Evolutionary conservation across 2,113 vertebrate genomes (phyloP).

Genomic region (Cinclus cinclus): DNA sequence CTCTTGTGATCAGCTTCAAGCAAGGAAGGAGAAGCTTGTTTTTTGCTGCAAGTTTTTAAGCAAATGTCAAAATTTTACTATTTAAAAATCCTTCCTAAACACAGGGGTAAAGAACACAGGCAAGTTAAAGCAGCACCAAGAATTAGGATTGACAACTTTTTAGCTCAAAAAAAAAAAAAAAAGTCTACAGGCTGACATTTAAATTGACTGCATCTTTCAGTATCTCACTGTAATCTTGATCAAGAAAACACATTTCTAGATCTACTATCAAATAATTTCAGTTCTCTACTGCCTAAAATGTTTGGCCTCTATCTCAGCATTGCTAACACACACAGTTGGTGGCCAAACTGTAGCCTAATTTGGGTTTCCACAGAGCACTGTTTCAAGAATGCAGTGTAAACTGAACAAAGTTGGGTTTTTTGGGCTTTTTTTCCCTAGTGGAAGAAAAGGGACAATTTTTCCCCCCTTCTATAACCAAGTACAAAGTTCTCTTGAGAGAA

Average conservation of each 20-base stretch:
- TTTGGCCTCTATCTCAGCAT: background rate
- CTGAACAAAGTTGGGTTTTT: background rate
- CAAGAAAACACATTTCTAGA: background rate
- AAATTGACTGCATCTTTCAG: background rate
- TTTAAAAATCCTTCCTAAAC: conserved; percentile 5
- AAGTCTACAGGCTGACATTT: background rate
- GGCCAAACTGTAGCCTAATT: background rate
- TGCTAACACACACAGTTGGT: background rate
- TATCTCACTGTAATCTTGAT: background rate
- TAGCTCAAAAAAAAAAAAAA: background rate
- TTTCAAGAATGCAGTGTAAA: background rate
- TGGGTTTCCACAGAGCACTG: background rate
- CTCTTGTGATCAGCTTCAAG: background rate
- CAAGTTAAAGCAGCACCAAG: background rate
- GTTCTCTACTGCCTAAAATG: background rate
- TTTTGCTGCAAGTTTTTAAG: background rate
- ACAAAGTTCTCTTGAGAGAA: background rate
- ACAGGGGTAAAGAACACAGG: background rate
- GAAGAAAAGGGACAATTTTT: background rate
- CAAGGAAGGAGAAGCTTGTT: background rate
- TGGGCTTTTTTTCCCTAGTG: accelerated
- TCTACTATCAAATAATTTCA: background rate
- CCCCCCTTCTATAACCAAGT: background rate
- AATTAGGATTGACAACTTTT: background rate
- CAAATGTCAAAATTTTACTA: background rate